These are phyloP conservation scores for Nothocercus nigrocapillus DNA, from an alignment of 2,113 vertebrate genomes.

Conservation along the genomic window DNA sequence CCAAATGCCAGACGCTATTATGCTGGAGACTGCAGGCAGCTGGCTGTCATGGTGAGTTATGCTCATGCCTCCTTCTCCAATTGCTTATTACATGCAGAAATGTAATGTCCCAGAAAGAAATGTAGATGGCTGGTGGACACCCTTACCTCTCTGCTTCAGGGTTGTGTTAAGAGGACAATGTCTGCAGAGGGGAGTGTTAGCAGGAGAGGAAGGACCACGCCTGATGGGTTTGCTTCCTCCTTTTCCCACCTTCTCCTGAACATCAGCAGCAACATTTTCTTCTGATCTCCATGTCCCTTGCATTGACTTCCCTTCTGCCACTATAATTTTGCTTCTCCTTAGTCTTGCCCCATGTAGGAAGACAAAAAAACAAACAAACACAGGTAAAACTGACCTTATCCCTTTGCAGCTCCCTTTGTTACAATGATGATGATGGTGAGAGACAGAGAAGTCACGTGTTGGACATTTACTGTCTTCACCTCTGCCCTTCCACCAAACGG, in stretches of 20 bases:
- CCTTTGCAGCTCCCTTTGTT: neutral
- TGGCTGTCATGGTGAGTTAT: neutral
- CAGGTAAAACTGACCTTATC: no score
- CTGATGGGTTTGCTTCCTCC: neutral
- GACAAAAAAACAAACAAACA: no score
- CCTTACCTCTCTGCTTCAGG: neutral
- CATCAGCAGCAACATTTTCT: neutral
- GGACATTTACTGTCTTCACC: neutral
- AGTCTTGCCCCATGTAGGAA: neutral
- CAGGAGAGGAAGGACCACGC: neutral
- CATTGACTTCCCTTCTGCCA: neutral
- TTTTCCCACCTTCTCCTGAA: neutral
- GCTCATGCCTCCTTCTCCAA: neutral
- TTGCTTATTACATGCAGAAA: neutral
- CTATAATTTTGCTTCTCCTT: neutral
- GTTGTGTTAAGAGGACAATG: neutral
- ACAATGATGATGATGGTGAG: neutral
- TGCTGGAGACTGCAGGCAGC: neutral
- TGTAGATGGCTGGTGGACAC: neutral
- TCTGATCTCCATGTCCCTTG: neutral
- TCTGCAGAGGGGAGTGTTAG: neutral
- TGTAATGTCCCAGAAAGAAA: neutral
- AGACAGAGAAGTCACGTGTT: neutral
- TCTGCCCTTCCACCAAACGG: neutral
- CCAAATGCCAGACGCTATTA: neutral